Conservation (phyloP, 2,888 invertebrate species). For the Listrodromus nycthemerus region DNA sequence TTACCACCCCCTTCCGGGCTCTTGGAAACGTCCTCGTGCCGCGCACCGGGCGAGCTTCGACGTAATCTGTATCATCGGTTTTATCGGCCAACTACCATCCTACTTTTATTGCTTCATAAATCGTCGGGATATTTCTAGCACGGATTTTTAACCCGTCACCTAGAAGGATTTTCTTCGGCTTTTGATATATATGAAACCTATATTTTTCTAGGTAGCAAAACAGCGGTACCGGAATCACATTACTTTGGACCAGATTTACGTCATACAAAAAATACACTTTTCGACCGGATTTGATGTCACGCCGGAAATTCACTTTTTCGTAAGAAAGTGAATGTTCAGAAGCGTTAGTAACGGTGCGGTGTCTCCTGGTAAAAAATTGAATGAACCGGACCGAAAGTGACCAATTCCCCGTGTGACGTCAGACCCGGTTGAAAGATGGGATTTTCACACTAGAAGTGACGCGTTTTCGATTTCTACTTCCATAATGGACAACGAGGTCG, state of each 20-base stretch:
- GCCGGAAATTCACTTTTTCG: too few species aligned
- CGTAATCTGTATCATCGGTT: constrained; percentile 63
- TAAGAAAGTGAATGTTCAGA: too few species aligned
- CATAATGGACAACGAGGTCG: background rate
- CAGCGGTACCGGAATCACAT: background rate
- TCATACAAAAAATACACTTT: too few species aligned
- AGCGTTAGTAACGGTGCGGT: too few species aligned
- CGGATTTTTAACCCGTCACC: constrained; percentile 40
- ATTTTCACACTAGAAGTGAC: too few species aligned
- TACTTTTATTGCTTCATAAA: constrained; percentile 64
- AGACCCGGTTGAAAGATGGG: too few species aligned
- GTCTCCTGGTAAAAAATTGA: too few species aligned
- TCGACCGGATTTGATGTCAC: too few species aligned
- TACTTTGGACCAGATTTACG: too few species aligned
- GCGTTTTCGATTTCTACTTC: background rate
- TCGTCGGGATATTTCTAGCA: constrained; percentile 54
- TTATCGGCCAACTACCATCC: constrained; percentile 53
- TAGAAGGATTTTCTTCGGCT: background rate
- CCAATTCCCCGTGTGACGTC: too few species aligned
- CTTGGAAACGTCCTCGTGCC: background rate
- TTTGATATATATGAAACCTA: background rate
- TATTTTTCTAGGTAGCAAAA: background rate
- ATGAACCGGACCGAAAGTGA: too few species aligned
- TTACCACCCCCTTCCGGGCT: constrained; percentile 14
- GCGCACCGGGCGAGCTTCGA: constrained; percentile 25